Conservation (phyloP, 2,113 vertebrate species). For the Entosphenus tridentatus region DNA sequence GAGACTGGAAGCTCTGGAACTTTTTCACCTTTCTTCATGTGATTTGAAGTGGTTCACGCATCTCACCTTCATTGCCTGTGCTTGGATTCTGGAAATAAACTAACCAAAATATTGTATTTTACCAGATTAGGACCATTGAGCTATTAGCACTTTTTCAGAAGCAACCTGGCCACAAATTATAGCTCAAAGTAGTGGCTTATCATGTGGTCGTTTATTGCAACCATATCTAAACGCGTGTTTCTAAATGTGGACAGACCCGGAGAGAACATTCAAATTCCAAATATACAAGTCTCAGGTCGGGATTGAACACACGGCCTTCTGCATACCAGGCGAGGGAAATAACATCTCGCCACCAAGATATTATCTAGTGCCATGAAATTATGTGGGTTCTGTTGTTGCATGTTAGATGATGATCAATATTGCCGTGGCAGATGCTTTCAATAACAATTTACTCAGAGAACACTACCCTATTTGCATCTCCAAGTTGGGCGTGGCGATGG, state of each 20-base stretch:
- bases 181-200: neutral
- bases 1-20: neutral
- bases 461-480: neutral
- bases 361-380: too few relatives aligned
- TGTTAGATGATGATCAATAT: too few relatives aligned
- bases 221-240: too few relatives aligned
- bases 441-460: neutral
- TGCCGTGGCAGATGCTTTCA: too few relatives aligned
- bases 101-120: neutral
- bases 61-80: neutral
- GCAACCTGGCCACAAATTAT: neutral
- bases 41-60: neutral
- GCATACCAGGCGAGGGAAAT: too few relatives aligned
- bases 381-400: too few relatives aligned
- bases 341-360: too few relatives aligned
- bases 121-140: neutral
- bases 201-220: neutral
- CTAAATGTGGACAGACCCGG: too few relatives aligned
- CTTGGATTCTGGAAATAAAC: neutral
- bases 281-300: too few relatives aligned
- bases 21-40: neutral
- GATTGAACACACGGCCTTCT: too few relatives aligned
- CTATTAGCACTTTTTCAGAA: neutral
- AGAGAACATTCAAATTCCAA: too few relatives aligned
- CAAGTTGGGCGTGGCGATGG: neutral